Percentiles rank a stretch among this genome's conserved stretches.
These are phyloP conservation scores for Corythornis madagascariensis DNA, from an alignment of 2,113 vertebrate genomes.

Conservation along the genomic window DNA sequence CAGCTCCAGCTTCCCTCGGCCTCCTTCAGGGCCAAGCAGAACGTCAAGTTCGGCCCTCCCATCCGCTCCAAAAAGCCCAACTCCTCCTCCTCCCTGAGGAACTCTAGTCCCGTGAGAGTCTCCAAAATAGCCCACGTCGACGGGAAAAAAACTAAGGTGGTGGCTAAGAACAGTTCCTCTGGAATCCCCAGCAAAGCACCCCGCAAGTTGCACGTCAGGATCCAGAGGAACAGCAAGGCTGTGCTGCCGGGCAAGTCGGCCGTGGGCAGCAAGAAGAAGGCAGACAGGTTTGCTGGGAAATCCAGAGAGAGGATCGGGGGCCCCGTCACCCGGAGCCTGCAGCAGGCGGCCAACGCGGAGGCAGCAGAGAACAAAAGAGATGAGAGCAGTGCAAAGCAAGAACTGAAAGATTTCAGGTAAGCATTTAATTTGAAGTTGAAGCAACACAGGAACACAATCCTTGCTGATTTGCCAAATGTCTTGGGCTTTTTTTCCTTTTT, in stretches of 20 bases:
- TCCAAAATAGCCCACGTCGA: slow-evolving; percentile 76
- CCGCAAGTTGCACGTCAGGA: slow-evolving; percentile 81
- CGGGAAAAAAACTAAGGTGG: slow-evolving; percentile 77
- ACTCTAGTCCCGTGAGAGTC: slow-evolving; percentile 82
- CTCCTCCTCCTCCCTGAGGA: slow-evolving; percentile 73
- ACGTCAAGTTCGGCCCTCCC: slow-evolving; percentile 71
- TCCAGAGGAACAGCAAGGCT: slow-evolving; percentile 81
- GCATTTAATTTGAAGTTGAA: slow-evolving; percentile 49
- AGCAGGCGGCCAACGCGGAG: slow-evolving; percentile 79
- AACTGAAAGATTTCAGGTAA: slow-evolving; percentile 85
- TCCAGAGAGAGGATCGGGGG: slow-evolving; percentile 79
- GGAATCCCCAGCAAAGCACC: slow-evolving; percentile 78
- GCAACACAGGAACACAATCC: neutral
- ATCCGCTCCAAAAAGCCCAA: slow-evolving; percentile 78
- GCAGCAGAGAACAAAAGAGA: slow-evolving; percentile 79
- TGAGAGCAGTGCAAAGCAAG: slow-evolving; percentile 79
- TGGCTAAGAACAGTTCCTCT: slow-evolving; percentile 65
- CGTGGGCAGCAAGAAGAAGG: slow-evolving; percentile 76
- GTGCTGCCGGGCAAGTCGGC: slow-evolving; percentile 78
- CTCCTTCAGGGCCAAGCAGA: slow-evolving; percentile 77
- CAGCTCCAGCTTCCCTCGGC: slow-evolving; percentile 69
- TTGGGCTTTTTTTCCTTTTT: neutral
- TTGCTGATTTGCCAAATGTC: neutral
- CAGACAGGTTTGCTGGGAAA: slow-evolving; percentile 76
- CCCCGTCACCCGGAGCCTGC: slow-evolving; percentile 79